Base-by-base conservation (phyloP, 2,797 vertebrate species). In the Steatocranus sp. region DNA sequence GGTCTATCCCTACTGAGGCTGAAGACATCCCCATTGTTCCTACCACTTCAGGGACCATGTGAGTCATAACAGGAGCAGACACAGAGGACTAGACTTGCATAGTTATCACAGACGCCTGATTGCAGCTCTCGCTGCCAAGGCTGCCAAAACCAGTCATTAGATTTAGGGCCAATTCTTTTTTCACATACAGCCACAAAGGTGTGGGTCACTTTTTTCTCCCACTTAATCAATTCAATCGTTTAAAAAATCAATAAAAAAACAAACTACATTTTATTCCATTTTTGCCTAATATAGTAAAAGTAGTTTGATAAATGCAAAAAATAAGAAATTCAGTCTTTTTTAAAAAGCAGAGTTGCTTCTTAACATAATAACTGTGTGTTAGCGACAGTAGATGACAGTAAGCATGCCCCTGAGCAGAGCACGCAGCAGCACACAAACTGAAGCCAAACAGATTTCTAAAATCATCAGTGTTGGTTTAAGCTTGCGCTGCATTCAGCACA, bases 11-110 rank as follows among this genome's bases (percentile, higher is more conserved):
- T 20, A 99, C 98, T 1, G 98, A 99, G 88, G 98, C 98, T 2
- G 99, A 99, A 94, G 99, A 99, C 90, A 99, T 99, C 92, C 99
- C 99, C 54, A 99, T 99, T 30, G 99, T 99, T 82, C 99, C 99
- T 87, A 99, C 99, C 6, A 99, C 99, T 9, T 99, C 99, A 20
- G 99, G 99, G 80, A 99, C 99, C 79, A 99, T 99, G 99, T 99
- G 88, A 98, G 97, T 95, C 25, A 30, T 2, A 9, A 7, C 23
- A 25, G 15, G 14, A 25, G 9, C 30, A 43, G 23, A 70, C 66
- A 18, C 1, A 3, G 38, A 43, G 63, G 36, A 68, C 61, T 41
- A 23, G 8, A 66, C 61, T 23, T 49, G 4, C 48, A 10, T 15
- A 43, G 41, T 43, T 3, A 5, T 63, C 58, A 36, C 58, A 63